Evolutionary conservation across 2,797 vertebrate species (phyloP), one percentile per base, ranked within the genome.

Genomic region (Myotis planiceps): DNA sequence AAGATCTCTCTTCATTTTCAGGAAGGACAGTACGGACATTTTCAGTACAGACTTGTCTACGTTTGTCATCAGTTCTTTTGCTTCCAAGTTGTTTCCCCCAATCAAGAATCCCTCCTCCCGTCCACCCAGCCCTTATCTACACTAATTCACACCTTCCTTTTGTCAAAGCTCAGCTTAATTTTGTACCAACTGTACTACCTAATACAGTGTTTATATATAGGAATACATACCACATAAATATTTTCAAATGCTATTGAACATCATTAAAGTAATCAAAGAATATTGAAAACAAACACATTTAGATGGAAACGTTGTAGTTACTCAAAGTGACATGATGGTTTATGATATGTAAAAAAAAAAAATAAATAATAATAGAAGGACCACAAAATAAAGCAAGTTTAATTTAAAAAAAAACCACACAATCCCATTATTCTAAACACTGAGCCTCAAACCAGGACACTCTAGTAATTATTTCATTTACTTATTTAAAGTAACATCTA

Each of bases 361-460:
- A 60, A 60, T 0, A 13, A 60, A 60, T 5, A 60, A 53, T 42
- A 81, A 23, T 2, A 85, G n/a, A 47, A 76, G 13, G 27, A 23
- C 21, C 32, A 90, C 23, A 51, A 94, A 69, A 76, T 19, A 93
- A 94, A 92, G 34, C 66, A 96, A 72, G 7, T 71, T 83, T 81
- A 78, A 69, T 72, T 78, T 15, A 18, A 25, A 88, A 74, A 72
- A n/a, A 0, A 6, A n/a, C n/a, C 15, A 29, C n/a, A 39, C 0
- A 90, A 32, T 42, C 53, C 15, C 63, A 25, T 65, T 37, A 71
- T 82, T 96, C 60, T 90, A 83, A 96, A 82, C 60, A 91, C 23
- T 25, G 21, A 91, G 5, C 39, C 32, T 27, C 53, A 92, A 90
- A 88, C 16, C 25, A 81, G 21, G 45, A 2, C 8, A 86, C 0